Evolutionary conservation across 2,888 invertebrate genomes (phyloP), one percentile per base, ranked within the genome.

Genomic region (Lasioglossum figueresi): DNA sequence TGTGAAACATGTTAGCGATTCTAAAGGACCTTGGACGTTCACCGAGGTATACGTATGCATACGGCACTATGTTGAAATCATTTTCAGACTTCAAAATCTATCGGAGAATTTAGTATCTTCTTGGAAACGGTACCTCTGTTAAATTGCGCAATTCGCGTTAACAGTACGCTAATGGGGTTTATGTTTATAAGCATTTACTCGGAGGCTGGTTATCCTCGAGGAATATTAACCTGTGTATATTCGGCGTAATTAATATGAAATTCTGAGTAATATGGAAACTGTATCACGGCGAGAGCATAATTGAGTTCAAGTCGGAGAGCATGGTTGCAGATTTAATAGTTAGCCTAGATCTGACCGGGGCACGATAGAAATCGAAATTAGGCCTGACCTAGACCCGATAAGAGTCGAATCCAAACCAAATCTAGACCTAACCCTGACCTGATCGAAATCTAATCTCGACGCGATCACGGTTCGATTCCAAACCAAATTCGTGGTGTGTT

Each of bases 1-100:
- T 74, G 34, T 34, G 37, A 23, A 34, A 31, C 34, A 31, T 59
- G 43, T 73, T 76, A 81, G 14, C 34, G 16, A 52, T n/a, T 68
- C 14, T 6, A 27, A 31, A 56, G 16, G 14, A 59, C 59, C n/a
- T 27, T 59, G 12, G 19, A 27, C 37, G 23, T 23, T 74, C 16
- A 19, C 66, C 0, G n/a, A 31, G 23, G 31, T 23, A 12, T 8
- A 52, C 8, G 52, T 5, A 31, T 45, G 1, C 31, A 19, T 31
- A 14, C 6, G 12, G 8, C 10, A 3, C 23, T 37, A 4, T 34
- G 31, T 16, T 8, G 59, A 27, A 66, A 66, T 59, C 14, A 59
- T 59, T 59, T 14, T 59, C 59, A 59, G 27, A 59, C 59, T 4
- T n/a, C n/a, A 59, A 59, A 27, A 27, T 27, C 27, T 14, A 59